Conservation (phyloP, 2,888 invertebrate genomes). For the Beris morrisii region DNA sequence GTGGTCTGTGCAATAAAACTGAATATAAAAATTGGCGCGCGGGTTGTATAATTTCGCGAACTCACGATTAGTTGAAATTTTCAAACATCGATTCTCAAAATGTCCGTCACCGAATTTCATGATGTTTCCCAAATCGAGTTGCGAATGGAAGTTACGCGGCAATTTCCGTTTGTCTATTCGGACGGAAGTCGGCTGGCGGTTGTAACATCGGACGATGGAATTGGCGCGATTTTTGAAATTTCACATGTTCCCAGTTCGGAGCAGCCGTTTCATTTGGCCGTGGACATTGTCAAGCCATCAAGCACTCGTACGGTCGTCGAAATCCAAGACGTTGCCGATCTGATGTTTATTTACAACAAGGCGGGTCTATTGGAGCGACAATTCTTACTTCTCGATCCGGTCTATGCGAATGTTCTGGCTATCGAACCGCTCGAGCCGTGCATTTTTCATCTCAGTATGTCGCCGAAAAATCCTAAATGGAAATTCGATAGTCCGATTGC, state of each 20-base stretch:
- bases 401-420: slow-evolving; percentile 45
- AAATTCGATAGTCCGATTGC: slow-evolving; percentile 41
- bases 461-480: slow-evolving; percentile 37
- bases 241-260: neutral
- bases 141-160: slow-evolving; percentile 24
- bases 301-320: neutral
- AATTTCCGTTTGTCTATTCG: slow-evolving; percentile 19
- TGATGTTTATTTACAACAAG: neutral
- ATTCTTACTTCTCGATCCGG: slow-evolving; percentile 46
- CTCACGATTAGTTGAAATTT: too few relatives aligned
- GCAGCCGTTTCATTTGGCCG: neutral
- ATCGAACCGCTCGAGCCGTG: slow-evolving; percentile 41
- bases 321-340: neutral
- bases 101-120: neutral
- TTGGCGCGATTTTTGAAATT: slow-evolving; percentile 7
- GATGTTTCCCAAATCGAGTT: slow-evolving; percentile 23
- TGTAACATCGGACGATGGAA: neutral
- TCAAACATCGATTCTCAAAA: slow-evolving; percentile 7
- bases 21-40: slow-evolving; percentile 1
- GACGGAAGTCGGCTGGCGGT: slow-evolving; percentile 6
- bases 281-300: neutral
- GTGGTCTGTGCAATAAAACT: neutral
- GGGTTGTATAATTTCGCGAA: too few relatives aligned
- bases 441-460: slow-evolving; percentile 39
- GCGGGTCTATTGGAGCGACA: slow-evolving; percentile 45